phyloP scores from a whole-genome alignment of 2,113 vertebrate genomes.

The Spea bombifrons region DNA sequence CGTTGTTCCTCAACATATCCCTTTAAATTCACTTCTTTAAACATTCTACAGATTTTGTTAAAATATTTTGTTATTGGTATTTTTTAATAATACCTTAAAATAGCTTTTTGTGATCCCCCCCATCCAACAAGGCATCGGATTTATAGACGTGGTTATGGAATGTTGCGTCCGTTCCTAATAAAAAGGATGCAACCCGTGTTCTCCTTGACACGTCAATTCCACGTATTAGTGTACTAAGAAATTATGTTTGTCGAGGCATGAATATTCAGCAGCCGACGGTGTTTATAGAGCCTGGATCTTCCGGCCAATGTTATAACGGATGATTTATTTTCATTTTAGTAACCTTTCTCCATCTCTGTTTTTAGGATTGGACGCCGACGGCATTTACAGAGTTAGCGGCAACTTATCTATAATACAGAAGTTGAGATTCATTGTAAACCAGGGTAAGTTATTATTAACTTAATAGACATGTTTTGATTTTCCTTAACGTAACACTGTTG shows the following conservation, averaged over 20 bases:
- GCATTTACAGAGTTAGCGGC: constrained; percentile 87
- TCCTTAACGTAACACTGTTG: constrained; percentile 10
- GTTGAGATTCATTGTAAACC: constrained; percentile 83
- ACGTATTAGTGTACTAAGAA: neutral
- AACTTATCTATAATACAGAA: constrained; percentile 89
- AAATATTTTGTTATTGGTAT: no score
- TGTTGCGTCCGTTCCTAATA: no score
- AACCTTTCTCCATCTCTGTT: constrained; percentile 46
- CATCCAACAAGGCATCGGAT: no score
- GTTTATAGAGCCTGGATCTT: neutral
- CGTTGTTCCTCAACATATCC: no score
- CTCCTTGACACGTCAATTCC: no score
- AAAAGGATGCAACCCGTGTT: no score
- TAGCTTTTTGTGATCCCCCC: no score
- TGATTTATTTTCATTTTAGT: neutral
- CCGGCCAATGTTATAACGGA: neutral
- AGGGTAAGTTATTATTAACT: constrained; percentile 74
- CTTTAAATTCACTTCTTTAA: no score
- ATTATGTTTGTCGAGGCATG: neutral
- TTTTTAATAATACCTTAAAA: no score
- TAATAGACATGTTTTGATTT: constrained; percentile 1
- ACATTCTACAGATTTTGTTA: no score
- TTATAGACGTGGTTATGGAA: no score
- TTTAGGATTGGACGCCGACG: constrained; percentile 81
- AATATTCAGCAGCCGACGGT: neutral